Percentiles rank a stretch among this genome's conserved stretches.
Evolutionary conservation across 2,113 vertebrate genomes (phyloP).

Genomic region (Protomyctophum bolini): DNA sequence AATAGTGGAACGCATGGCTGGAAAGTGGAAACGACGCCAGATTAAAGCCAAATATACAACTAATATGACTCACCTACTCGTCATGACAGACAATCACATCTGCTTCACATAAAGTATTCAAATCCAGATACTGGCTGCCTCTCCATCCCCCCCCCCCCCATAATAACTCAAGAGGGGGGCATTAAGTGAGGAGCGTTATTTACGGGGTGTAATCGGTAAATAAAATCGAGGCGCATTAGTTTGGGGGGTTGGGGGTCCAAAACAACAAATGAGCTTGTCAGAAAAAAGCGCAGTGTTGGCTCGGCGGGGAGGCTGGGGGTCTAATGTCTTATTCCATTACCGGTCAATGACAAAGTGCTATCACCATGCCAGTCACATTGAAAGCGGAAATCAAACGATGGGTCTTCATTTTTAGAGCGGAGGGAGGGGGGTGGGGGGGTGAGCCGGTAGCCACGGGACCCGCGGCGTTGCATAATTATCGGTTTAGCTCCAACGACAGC

Average conservation of each 20-base stretch:
- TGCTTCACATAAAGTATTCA: constrained; percentile 59
- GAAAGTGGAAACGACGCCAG: constrained; percentile 48
- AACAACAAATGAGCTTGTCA: constrained; percentile 69
- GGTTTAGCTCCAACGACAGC: constrained; percentile 62
- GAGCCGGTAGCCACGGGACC: constrained; percentile 49
- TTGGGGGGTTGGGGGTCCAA: constrained; percentile 34
- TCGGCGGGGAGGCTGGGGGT: constrained; percentile 13
- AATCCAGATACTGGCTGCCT: constrained; percentile 48
- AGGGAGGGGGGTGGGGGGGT: constrained; percentile 18
- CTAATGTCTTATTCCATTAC: constrained; percentile 53
- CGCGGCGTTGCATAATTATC: constrained; percentile 61
- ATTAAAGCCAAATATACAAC: constrained; percentile 68
- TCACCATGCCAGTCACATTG: constrained; percentile 22
- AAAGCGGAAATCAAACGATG: constrained; percentile 30
- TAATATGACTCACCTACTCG: constrained; percentile 50
- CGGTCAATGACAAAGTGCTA: constrained; percentile 17
- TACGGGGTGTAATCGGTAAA: constrained; percentile 68
- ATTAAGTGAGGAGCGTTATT: constrained; percentile 63
- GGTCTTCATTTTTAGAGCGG: background rate
- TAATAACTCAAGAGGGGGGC: constrained; percentile 59
- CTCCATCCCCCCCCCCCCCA: constrained; percentile 26
- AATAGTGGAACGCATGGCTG: constrained; percentile 12
- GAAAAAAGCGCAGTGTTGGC: constrained; percentile 38
- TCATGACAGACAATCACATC: constrained; percentile 54
- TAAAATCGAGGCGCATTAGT: constrained; percentile 60